Base-by-base conservation (phyloP, 1,140 invertebrate species). In the Leptinotarsa defecta region DNA sequence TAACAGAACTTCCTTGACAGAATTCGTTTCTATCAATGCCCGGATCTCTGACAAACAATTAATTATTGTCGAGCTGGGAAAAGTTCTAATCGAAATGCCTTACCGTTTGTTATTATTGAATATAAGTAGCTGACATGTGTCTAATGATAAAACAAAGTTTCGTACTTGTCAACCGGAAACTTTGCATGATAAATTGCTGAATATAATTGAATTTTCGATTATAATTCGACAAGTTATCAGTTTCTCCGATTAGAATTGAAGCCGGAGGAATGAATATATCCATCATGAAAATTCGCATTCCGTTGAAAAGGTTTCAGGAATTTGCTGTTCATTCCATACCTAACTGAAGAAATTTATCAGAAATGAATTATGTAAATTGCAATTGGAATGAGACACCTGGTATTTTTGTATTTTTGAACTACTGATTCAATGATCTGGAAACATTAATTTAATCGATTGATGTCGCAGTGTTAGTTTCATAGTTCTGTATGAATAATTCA, bases 161-260 rank as follows among this genome's bases (percentile, higher is more conserved):
- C 8, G 52, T 62, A 27, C 49, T 71, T 71, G 70, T 71, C 70
- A 71, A 20, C 22, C 49, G 52, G 70, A 62, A 71, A 71, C 49
- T 71, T 62, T 71, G 70, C 70, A 71, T 71, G 70, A 71, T 62
- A 71, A 71, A 71, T 71, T 48, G 70, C 15, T 20, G 20, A n/a
- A 22, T 71, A 52, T 71, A 71, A 71, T 71, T 71, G 70, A 71
- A 71, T 62, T 61, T 62, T 22, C 22, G 70, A 71, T 71, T 71
- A 71, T 71, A 71, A 62, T 71, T 71, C 70, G 70, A 71, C 70
- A 71, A 71, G 48, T 71, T 71, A 71, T 71, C 70, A 43, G 57
- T 61, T 71, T 62, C 17, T 61, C 27, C 57, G 70, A 62, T 71
- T 68, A 43, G 67, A 68, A 43, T 68, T 68, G 67, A 43, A 22